Conservation (phyloP, 2,113 vertebrate species). For the Hydropotes inermis region DNA sequence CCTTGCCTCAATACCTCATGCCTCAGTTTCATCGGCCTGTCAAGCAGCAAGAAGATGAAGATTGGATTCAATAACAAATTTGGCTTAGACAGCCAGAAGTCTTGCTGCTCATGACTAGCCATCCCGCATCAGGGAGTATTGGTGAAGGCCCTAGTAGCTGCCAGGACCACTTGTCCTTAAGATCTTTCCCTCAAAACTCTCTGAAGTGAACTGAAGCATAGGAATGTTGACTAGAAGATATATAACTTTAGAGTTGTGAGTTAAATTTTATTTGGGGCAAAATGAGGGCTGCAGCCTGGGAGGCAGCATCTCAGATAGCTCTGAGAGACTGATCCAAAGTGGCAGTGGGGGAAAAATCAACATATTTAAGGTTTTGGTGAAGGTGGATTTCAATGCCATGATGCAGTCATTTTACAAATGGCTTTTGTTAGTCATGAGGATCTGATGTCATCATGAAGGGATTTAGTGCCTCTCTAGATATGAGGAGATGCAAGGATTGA, state of each 20-base stretch:
- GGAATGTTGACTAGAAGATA: background rate
- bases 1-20: fast-evolving
- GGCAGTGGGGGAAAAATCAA: background rate
- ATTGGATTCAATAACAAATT: background rate
- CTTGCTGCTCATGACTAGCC: background rate
- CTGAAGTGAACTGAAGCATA: background rate
- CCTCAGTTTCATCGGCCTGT: background rate
- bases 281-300: background rate
- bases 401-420: background rate
- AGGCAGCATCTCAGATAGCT: background rate
- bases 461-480: background rate
- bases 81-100: background rate
- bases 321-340: background rate
- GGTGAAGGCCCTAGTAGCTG: background rate
- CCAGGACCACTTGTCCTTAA: background rate
- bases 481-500: background rate
- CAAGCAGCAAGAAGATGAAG: background rate
- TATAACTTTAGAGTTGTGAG: background rate
- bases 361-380: background rate
- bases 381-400: background rate
- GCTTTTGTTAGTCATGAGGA: background rate
- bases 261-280: background rate
- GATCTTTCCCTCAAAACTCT: background rate
- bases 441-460: background rate
- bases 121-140: background rate